Evolutionary conservation across 2,888 invertebrate species (phyloP), one percentile per base, ranked within the genome.

Genomic region (Euplagia quadripunctaria): DNA sequence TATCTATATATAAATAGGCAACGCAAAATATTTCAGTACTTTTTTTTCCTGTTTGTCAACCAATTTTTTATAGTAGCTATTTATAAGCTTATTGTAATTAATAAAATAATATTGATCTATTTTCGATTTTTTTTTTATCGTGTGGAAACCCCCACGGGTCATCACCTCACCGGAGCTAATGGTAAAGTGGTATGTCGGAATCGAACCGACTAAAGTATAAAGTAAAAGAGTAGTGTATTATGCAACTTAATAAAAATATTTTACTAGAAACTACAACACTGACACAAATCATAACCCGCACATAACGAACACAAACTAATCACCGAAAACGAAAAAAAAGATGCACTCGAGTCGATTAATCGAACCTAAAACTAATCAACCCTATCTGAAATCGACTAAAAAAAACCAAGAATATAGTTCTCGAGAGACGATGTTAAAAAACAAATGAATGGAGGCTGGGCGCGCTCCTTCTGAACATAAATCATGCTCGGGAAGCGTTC

Each of bases 321-420:
- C 79, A 82, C 76, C 71, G 68, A 86, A 83, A 79, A 86, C 85
- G 14, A 86, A 86, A 80, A 81, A 81, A 75, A 77, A 71, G 82
- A 81, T 82, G 83, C 88, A 72, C 72, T 75, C 75, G 67, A 76
- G 82, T 88, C 90, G 91, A 92, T 94, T 93, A 93, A 94, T 92
- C 91, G 92, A 82, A 88, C 84, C 93, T 93, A 91, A 94, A 95
- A 94, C 94, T 95, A 95, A 95, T 95, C 95, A 95, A 93, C 91
- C 89, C 91, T 93, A 94, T 94, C 89, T 87, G 88, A 91, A 83
- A 88, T 85, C 81, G 79, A 92, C 68, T 64, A 76, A 76, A 76
- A 76, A 67, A 67, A 70, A n/a, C 31, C 9, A 70, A 68, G 64
- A 70, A 72, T 67, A 64, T 71, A 65, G 68, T 65, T 68, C 68